These are phyloP conservation scores for Oscheius onirici DNA, from an alignment of 2,888 invertebrate species.

Conservation along the genomic window DNA sequence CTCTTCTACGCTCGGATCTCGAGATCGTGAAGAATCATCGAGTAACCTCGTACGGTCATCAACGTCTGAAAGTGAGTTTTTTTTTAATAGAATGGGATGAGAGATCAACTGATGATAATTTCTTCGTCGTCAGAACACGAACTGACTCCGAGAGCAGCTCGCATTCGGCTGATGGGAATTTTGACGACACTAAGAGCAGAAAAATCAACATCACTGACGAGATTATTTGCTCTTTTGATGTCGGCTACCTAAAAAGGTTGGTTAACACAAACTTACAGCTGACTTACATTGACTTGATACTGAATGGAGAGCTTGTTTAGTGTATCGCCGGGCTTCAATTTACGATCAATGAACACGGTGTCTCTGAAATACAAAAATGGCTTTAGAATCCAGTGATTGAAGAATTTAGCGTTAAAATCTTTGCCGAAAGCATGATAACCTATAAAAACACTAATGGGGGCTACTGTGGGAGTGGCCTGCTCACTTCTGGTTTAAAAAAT, in stretches of 20 bases:
- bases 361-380: slow-evolving; percentile 40
- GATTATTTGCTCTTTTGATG: slow-evolving; percentile 67
- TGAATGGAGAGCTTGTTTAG: slow-evolving; percentile 66
- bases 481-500: neutral
- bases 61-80: slow-evolving; percentile 9
- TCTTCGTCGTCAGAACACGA: slow-evolving; percentile 41
- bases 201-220: slow-evolving; percentile 66
- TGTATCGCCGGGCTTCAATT: slow-evolving; percentile 65
- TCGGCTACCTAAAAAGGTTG: slow-evolving; percentile 63
- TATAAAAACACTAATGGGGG: neutral
- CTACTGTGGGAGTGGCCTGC: neutral
- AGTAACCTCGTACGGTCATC: slow-evolving; percentile 42
- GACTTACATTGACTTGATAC: slow-evolving; percentile 66
- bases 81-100: neutral
- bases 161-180: slow-evolving; percentile 64
- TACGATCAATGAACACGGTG: slow-evolving; percentile 60
- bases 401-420: neutral
- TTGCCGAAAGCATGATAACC: neutral
- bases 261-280: neutral
- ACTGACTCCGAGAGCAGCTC: slow-evolving; percentile 52
- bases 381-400: neutral
- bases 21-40: slow-evolving; percentile 24
- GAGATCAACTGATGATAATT: slow-evolving; percentile 36
- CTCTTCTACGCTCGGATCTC: slow-evolving; percentile 60
- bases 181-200: slow-evolving; percentile 57